phyloP scores from a whole-genome alignment of 2,888 invertebrate genomes.

The Entomobrya multifasciata region DNA sequence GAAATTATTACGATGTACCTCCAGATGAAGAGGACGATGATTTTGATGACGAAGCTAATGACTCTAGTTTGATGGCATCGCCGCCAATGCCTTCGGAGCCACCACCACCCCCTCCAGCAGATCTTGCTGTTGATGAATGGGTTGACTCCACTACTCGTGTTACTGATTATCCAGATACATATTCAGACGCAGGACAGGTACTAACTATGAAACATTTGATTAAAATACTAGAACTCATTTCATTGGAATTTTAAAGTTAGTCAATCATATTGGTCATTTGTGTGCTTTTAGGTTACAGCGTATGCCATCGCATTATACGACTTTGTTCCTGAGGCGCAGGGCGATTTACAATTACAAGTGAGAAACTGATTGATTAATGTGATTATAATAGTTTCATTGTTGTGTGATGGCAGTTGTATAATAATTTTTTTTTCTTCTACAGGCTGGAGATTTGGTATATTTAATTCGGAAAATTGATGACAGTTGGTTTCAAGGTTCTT shows the following conservation, averaged over 20 bases:
- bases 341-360: constrained; percentile 77
- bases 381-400: neutral
- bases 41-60: constrained; percentile 56
- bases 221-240: too few relatives aligned
- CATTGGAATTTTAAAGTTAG: neutral
- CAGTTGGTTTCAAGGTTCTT: constrained; percentile 81
- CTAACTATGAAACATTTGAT: too few relatives aligned
- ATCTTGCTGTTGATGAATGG: constrained; percentile 68
- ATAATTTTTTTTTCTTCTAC: constrained; percentile 5
- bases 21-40: constrained; percentile 74
- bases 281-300: constrained; percentile 44
- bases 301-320: constrained; percentile 79
- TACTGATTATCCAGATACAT: constrained; percentile 59
- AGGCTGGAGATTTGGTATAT: constrained; percentile 81
- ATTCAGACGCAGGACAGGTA: constrained; percentile 60
- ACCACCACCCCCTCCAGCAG: constrained; percentile 76
- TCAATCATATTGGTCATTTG: neutral
- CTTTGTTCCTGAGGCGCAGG: constrained; percentile 76
- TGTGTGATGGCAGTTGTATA: neutral
- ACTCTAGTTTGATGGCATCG: constrained; percentile 62
- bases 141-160: constrained; percentile 56
- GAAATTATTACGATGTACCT: constrained; percentile 78
- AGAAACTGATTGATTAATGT: neutral
- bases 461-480: constrained; percentile 81
- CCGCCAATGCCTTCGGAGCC: constrained; percentile 78